Evolutionary conservation across 2,888 invertebrate species (phyloP), one percentile per base, ranked within the genome.

Genomic region (Tanypteryx hageni): DNA sequence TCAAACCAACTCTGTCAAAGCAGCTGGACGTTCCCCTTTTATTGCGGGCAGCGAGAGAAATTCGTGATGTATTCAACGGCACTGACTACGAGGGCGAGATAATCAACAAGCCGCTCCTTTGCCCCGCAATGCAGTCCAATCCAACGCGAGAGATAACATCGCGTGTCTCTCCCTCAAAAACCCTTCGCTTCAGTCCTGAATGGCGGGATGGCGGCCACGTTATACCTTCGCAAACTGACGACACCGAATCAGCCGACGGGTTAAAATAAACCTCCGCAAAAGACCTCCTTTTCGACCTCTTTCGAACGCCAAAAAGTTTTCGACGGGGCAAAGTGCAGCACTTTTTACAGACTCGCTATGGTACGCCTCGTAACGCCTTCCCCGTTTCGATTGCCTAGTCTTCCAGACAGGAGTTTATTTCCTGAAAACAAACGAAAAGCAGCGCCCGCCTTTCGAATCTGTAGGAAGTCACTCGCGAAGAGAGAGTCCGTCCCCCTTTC

Each of bases 131-230:
- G 22, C 4, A 13, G 76, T 76, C 27, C 76, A 76, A 27, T 7
- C 7, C 13, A n/a, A 22, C 76, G 76, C 13, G 27, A 22, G 22
- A 76, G 18, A 76, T 5, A 27, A 76, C 11, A 27, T 27, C 4
- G 76, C 22, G 22, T 76, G 27, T 10, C 4, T 13, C 27, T 76
- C 76, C n/a, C 76, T 22, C 22, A 27, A 76, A 76, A 76, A 76
- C n/a, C 76, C n/a, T 27, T 27, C 27, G 76, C 22, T 2, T 13
- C 18, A 14, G 76, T 27, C 76, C n/a, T 76, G 22, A n/a, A 76
- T 76, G 76, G 76, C 76, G 76, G 22, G 22, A 76, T 76, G 76
- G 76, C 76, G 76, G 76, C 22, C 22, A 76, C 22, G 76, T 76
- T 27, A 13, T 27, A 76, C 76, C 76, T 18, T 76, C 13, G 27